Evolutionary conservation across 2,797 vertebrate genomes (phyloP).

Genomic region (Dendrocincla fuliginosa): DNA sequence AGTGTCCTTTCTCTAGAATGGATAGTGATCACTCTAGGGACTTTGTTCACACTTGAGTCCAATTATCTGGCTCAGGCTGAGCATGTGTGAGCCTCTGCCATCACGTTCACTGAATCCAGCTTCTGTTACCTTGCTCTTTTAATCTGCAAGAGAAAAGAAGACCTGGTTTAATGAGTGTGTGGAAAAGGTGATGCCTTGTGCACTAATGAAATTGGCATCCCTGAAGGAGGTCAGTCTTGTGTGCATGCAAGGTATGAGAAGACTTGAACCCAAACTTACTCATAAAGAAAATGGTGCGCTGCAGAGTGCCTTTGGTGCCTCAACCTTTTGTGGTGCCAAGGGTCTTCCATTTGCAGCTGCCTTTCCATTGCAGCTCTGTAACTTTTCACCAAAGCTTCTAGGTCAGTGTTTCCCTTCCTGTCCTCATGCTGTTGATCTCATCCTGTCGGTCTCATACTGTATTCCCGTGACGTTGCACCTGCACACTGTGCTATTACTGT

Average conservation of each 20-base stretch:
- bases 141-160: background rate
- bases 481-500: background rate
- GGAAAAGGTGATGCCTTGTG: background rate
- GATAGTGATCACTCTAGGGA: background rate
- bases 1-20: background rate
- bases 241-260: accelerated
- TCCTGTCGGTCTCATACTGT: background rate
- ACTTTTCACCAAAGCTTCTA: background rate
- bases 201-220: background rate
- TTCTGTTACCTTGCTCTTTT: background rate
- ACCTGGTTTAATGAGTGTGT: background rate
- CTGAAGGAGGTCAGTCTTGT: background rate
- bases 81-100: background rate
- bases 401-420: background rate
- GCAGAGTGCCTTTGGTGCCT: background rate
- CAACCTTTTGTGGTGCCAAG: background rate
- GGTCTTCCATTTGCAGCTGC: background rate
- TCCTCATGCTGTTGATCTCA: background rate
- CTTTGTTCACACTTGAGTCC: background rate
- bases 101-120: background rate
- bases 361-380: background rate
- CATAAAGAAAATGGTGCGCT: background rate
- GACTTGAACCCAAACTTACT: background rate
- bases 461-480: background rate
- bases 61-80: background rate